phyloP scores from a whole-genome alignment of 2,113 vertebrate species.

The Ochotona princeps region DNA sequence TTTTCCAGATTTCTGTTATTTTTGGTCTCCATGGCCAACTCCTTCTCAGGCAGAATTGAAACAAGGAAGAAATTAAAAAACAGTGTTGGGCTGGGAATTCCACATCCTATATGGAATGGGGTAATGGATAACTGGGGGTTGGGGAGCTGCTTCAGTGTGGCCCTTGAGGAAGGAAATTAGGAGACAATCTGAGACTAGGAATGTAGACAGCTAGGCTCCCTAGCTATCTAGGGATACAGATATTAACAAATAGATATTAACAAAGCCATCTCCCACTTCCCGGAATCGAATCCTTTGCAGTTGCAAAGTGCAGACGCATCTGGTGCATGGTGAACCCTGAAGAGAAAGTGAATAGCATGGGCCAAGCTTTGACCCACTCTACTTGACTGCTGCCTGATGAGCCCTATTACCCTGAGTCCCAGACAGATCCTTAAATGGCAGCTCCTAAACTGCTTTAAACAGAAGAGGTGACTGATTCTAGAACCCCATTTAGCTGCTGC shows the following conservation, averaged over 20 bases:
- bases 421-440: not conserved
- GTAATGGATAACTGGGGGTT: not conserved
- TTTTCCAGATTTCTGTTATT: constrained; percentile 12
- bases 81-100: not conserved
- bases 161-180: not conserved
- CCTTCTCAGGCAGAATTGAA: not conserved
- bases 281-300: not conserved
- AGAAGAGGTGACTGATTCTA: constrained; percentile 60
- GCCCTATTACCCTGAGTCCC: not conserved
- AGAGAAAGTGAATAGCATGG: not conserved
- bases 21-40: not conserved
- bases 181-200: not conserved
- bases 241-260: not conserved
- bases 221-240: no score
- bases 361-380: not conserved
- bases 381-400: not conserved
- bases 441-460: not conserved
- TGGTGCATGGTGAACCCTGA: not conserved
- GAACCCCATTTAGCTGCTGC: constrained; percentile 7
- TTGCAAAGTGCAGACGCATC: not conserved
- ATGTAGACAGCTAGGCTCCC: not conserved
- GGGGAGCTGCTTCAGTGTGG: not conserved
- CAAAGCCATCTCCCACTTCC: not conserved
- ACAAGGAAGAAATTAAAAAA: not conserved
- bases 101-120: not conserved